These are phyloP conservation scores for Peromyscus leucopus DNA, from an alignment of 2,113 vertebrate genomes.

Conservation along the genomic window DNA sequence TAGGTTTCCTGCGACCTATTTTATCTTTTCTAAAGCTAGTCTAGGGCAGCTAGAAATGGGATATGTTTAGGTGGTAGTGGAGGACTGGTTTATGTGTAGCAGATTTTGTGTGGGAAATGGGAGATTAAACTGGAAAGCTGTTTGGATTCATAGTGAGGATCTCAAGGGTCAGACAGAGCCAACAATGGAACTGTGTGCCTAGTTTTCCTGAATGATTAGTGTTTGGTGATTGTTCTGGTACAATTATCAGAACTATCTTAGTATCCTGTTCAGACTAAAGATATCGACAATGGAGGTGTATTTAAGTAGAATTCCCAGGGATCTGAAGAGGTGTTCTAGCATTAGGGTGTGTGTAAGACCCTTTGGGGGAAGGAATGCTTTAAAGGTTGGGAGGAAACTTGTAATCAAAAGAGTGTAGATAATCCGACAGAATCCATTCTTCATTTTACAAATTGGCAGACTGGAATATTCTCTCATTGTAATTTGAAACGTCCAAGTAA, in stretches of 20 bases:
- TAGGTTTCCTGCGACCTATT: neutral
- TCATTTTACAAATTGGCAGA: neutral
- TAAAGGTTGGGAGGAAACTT: neutral
- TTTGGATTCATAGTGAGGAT: neutral
- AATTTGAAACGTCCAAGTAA: constrained; percentile 17
- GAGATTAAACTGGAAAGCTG: neutral
- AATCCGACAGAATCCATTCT: neutral
- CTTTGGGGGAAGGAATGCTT: neutral
- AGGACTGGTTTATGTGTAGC: neutral
- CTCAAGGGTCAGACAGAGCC: neutral
- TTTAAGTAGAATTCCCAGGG: neutral
- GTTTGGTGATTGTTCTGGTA: neutral
- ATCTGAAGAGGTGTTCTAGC: neutral
- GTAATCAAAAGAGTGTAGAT: neutral
- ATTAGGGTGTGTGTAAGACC: neutral
- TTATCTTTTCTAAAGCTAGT: neutral
- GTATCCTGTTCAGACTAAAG: constrained; percentile 14
- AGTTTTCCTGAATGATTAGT: neutral
- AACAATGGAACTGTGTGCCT: neutral
- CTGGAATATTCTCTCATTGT: neutral
- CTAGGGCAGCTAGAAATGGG: neutral
- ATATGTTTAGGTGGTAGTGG: neutral
- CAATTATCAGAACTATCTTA: neutral
- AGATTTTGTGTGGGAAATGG: neutral
- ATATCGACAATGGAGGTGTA: too few relatives aligned